Percentiles rank a stretch among this genome's conserved stretches.
phyloP scores from a whole-genome alignment of 2,797 vertebrate species.

The Tragelaphus oryx region DNA sequence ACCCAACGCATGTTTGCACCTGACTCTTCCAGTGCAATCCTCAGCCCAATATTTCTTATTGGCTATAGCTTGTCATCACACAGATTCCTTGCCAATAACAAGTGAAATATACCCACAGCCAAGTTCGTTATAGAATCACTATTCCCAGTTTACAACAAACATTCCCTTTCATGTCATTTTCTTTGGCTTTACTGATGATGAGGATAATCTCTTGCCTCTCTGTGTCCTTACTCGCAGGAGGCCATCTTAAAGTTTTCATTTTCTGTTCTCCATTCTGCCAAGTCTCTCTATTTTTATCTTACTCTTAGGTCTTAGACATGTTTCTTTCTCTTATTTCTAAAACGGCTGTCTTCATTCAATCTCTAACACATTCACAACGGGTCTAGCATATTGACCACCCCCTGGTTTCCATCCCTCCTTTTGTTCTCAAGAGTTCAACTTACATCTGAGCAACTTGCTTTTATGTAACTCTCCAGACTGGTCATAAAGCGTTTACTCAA shows the following conservation, averaged over 20 bases:
- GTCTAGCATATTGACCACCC: not conserved
- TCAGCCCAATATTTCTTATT: constrained; percentile 21
- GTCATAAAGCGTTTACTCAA: not conserved
- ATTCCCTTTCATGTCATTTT: not conserved
- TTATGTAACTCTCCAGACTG: not conserved
- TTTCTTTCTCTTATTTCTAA: not conserved
- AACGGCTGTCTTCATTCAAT: not conserved
- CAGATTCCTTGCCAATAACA: constrained; percentile 40
- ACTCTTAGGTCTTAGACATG: not conserved
- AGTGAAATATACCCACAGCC: constrained; percentile 33
- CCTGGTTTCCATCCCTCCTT: not conserved
- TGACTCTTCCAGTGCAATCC: not conserved
- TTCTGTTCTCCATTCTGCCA: constrained; percentile 28
- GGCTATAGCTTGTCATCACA: not conserved
- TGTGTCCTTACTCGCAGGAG: not conserved
- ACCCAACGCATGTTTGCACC: not conserved
- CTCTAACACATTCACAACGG: not conserved
- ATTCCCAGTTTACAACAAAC: not conserved
- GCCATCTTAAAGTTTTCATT: not conserved
- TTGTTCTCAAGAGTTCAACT: not conserved
- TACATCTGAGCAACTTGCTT: not conserved
- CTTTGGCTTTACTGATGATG: not conserved
- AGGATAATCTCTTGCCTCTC: not conserved
- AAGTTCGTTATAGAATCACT: not conserved
- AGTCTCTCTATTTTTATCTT: not conserved